Percentiles rank a stretch among this genome's conserved stretches.
Evolutionary conservation across 2,113 vertebrate species (phyloP).

Genomic region (Ascaphus truei): DNA sequence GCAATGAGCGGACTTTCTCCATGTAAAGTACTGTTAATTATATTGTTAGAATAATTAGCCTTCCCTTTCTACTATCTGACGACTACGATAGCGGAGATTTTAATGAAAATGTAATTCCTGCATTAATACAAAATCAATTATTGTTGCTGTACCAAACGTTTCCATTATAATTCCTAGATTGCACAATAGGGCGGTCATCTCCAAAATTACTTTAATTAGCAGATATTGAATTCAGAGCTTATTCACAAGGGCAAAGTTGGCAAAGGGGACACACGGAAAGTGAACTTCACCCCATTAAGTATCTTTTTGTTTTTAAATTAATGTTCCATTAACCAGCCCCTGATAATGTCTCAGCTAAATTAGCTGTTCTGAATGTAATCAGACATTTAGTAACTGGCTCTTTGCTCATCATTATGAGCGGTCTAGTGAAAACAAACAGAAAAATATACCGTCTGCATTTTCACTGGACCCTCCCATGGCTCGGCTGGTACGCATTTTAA

Average conservation of each 20-base stretch:
- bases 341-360: constrained; percentile 39
- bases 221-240: neutral
- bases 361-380: constrained; percentile 41
- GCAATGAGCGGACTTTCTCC: no score
- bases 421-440: neutral
- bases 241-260: constrained; percentile 29
- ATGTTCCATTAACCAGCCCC: constrained; percentile 42
- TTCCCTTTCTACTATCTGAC: neutral
- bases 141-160: neutral
- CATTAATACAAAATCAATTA: constrained; percentile 12
- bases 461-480: no score
- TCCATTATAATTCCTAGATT: neutral
- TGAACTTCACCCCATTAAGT: constrained; percentile 39
- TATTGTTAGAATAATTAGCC: constrained; percentile 1
- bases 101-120: constrained; percentile 9
- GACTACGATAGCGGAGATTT: neutral
- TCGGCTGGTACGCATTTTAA: no score
- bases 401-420: neutral
- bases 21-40: no score
- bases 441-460: no score
- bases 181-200: constrained; percentile 27
- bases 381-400: constrained; percentile 39
- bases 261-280: constrained; percentile 30
- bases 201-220: constrained; percentile 33
- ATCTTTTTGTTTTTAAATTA: constrained; percentile 50